phyloP scores from a whole-genome alignment of 2,113 vertebrate genomes.

The Microtus oregoni region DNA sequence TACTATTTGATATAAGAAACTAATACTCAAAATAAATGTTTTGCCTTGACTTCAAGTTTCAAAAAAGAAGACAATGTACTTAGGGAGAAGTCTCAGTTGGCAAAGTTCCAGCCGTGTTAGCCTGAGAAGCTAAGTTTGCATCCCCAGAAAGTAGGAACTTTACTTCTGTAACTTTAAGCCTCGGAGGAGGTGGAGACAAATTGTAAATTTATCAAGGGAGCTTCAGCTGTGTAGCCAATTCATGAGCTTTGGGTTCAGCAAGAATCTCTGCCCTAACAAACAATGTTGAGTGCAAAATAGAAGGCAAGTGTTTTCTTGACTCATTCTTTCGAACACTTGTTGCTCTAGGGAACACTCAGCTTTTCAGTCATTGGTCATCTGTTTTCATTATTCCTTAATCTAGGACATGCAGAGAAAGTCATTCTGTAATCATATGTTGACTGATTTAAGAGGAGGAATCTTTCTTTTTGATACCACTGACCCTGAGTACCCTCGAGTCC shows the following conservation, averaged over 20 bases:
- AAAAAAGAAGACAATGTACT: background rate
- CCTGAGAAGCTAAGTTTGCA: background rate
- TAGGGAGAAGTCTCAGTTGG: background rate
- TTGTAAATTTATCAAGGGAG: background rate
- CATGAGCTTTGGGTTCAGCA: background rate
- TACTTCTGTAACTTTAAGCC: background rate
- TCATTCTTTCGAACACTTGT: background rate
- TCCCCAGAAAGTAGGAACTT: background rate
- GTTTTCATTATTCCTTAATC: background rate
- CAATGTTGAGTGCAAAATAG: background rate
- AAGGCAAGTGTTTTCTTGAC: background rate
- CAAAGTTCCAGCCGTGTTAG: too few relatives aligned
- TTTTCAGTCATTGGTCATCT: background rate
- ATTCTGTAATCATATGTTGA: background rate
- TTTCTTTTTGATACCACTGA: background rate
- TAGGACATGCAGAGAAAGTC: background rate
- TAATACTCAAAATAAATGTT: conserved; percentile 27
- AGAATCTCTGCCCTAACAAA: background rate
- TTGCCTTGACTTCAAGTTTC: background rate
- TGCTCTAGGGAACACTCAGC: background rate
- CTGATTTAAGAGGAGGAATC: background rate
- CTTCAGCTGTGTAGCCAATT: too few relatives aligned
- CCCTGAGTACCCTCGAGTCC: background rate
- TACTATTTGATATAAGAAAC: conserved; percentile 17
- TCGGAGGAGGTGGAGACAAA: background rate